These are phyloP conservation scores for Myopa testacea DNA, from an alignment of 2,888 invertebrate genomes.

Conservation along the genomic window DNA sequence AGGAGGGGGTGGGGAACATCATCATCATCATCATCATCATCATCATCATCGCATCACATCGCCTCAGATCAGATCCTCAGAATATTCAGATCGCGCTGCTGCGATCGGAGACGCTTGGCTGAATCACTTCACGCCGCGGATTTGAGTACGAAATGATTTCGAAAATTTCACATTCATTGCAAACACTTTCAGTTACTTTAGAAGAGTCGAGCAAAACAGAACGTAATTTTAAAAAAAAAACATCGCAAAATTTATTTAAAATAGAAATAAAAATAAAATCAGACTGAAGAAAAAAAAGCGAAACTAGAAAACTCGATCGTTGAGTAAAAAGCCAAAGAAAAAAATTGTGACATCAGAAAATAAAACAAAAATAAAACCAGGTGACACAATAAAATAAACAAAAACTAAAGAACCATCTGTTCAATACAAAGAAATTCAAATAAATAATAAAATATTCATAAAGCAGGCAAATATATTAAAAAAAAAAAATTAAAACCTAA, in stretches of 20 bases:
- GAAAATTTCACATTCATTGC: background rate
- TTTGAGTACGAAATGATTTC: background rate
- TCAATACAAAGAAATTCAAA: too few species aligned
- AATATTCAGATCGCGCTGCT: background rate
- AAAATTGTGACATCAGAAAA: background rate
- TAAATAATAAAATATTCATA: too few species aligned
- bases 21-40: background rate
- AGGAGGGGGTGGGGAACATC: background rate
- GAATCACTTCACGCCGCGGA: too few species aligned
- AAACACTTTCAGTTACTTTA: constrained; percentile 20
- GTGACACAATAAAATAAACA: too few species aligned
- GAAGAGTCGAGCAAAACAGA: constrained; percentile 15
- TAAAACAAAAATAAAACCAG: background rate
- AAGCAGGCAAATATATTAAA: too few species aligned
- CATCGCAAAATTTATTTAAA: background rate
- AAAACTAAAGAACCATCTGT: too few species aligned
- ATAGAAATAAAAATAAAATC: background rate
- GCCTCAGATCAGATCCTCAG: background rate
- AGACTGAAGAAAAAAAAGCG: background rate
- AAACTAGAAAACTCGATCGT: background rate
- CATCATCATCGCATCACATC: background rate
- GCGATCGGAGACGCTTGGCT: too few species aligned
- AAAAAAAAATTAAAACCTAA: too few species aligned
- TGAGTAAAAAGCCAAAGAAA: background rate
- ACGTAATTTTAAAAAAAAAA: background rate